These are phyloP conservation scores for Colius striatus DNA, from an alignment of 2,113 vertebrate genomes.

Conservation along the genomic window DNA sequence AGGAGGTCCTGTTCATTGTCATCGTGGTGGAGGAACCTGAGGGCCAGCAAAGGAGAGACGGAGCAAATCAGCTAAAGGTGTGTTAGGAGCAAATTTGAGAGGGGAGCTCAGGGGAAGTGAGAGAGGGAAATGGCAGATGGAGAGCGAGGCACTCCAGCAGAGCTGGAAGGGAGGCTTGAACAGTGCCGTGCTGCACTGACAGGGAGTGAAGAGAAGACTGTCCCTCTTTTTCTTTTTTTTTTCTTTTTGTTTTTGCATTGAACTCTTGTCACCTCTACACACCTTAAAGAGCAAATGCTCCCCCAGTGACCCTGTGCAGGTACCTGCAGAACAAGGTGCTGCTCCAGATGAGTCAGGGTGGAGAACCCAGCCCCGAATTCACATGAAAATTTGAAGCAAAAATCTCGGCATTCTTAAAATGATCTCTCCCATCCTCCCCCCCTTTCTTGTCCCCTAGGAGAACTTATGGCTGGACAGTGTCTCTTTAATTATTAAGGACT, in stretches of 20 bases:
- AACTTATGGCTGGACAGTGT: conserved; percentile 99
- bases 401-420: conserved; percentile 66
- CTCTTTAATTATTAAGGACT: conserved; percentile 99
- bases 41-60: conserved; percentile 3
- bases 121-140: not conserved
- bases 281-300: not conserved
- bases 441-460: conserved; percentile 90
- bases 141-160: conserved; percentile 7
- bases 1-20: conserved; percentile 1
- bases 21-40: conserved; percentile 1
- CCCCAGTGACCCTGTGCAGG: not conserved
- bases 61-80: conserved; percentile 11
- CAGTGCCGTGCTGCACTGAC: not conserved
- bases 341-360: conserved; percentile 52
- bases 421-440: conserved; percentile 80
- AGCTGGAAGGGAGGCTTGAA: not conserved
- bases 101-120: conserved; percentile 4
- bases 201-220: conserved; percentile 14
- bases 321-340: conserved; percentile 45
- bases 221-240: not conserved
- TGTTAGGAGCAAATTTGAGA: conserved; percentile 22
- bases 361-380: conserved; percentile 57
- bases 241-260: not conserved
- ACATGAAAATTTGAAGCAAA: conserved; percentile 52
- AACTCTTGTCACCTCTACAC: conserved; percentile 35